Evolutionary conservation across 2,888 invertebrate genomes (phyloP), one percentile per base, ranked within the genome.

Genomic region (Odontothrips loti): DNA sequence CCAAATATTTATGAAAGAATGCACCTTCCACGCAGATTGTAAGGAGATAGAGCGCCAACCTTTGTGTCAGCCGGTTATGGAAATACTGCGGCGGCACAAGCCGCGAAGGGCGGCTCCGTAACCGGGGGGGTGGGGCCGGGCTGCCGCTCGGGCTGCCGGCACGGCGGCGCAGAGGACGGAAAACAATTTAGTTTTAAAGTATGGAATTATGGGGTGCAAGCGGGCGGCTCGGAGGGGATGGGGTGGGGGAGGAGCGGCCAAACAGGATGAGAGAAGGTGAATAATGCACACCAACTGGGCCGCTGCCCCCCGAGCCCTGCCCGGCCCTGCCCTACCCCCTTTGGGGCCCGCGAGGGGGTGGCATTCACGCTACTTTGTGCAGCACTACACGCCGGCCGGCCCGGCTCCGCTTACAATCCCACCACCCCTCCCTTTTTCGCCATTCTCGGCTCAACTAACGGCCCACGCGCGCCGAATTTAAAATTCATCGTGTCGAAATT

Each of bases 171-270:
- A 68, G 68, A 23, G 23, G 68, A 75, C 27, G 68, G 68, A 75
- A 75, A 75, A 75, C 68, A 75, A 75, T 75, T 75, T 75, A 75
- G 68, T 75, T 75, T 75, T 75, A 75, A 75, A 75, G 68, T 75
- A 75, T 75, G 68, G 68, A 75, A 75, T 75, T 75, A 75, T 75
- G 68, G 68, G 68, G 68, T 75, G 68, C 68, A 75, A 75, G 68
- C 68, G 68, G 23, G 68, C 68, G 68, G 68, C 68, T 12, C 8
- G 68, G 68, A 23, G 68, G 12, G 68, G 27, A 10, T 10, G 68
- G 27, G 23, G 58, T 27, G 27, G 68, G 68, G 10, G 68, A n/a
- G 63, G 63, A 9, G 68, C n/a, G 20, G 23, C 8, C 11, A 11
- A 75, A 27, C 68, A 75, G 68, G 68, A 75, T 75, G 68, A 75